Base-by-base conservation (phyloP, 2,113 vertebrate genomes). In the Pelusios castaneus region DNA sequence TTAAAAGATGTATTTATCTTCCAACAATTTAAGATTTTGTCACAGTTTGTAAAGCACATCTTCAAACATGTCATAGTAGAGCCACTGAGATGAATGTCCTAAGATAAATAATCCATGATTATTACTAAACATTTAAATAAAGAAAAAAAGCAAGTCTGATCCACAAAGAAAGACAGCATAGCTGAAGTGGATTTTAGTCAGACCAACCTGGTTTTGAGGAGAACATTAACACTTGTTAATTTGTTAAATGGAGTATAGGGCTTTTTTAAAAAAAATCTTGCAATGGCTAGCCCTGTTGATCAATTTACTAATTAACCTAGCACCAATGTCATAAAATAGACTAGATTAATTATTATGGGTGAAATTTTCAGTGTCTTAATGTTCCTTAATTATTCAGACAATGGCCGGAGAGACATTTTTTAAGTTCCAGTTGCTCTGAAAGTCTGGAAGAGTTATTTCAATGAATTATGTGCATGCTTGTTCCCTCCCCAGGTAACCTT, bases 1-100 rank as follows among this genome's bases (percentile, higher is more conserved):
- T 75, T 90, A 41, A 90, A 90, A 58, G 52, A 77, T 43, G 82
- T 70, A 76, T 92, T 83, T n/a, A n/a, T 67, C 31, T 70, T 14
- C 76, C 10, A 90, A 51, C 27, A 77, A 54, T n/a, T 58, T 58
- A 55, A 73, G 85, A 47, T 38, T 77, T 41, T 0, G 0, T 8
- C 81, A 3, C 70, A 75, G 29, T 25, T n/a, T 76, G 63, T 73
- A 84, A 84, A 90, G 79, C 60, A 45, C 63, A 6, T 63, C 80
- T 27, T 84, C 54, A 38, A 3, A 24, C 1, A 3, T 41, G 4
- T 5, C 1, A 0, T 25, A 5, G 12, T 17, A 79, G 67, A 84
- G 8, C 75, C 73, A 82, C 19, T 0, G 2, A 76, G 41, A 45
- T 76, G 45, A 76, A 73, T 41, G 10, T 73, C n/a, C 21, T 41